Evolutionary conservation across 2,888 invertebrate species (phyloP).

Genomic region (Corythucha ciliata): DNA sequence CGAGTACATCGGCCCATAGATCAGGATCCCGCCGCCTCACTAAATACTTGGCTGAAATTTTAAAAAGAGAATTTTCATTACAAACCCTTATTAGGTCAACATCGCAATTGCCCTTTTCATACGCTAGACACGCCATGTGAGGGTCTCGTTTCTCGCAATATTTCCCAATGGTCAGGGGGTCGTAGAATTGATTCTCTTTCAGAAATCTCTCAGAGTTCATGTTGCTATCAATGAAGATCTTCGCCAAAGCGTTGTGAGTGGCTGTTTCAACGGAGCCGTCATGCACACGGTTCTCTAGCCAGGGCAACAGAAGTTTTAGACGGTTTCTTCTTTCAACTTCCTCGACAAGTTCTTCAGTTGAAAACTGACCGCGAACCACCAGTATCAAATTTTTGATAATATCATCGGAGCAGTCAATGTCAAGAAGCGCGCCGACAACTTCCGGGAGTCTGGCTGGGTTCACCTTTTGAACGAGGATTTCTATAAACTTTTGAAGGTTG

Average conservation of each 20-base stretch:
- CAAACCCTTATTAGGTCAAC: constrained; percentile 95
- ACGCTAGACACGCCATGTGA: constrained; percentile 95
- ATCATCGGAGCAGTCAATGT: constrained; percentile 97
- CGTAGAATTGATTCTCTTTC: constrained; percentile 74
- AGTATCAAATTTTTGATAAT: constrained; percentile 97
- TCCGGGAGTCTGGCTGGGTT: constrained; percentile 94
- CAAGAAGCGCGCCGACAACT: constrained; percentile 91
- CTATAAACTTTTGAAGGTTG: constrained; percentile 86
- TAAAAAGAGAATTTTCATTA: constrained; percentile 59
- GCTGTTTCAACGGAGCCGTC: constrained; percentile 95
- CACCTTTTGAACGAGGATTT: constrained; percentile 58
- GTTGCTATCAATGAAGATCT: constrained; percentile 99
- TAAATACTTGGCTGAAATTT: constrained; percentile 63
- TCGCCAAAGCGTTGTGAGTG: constrained; percentile 96
- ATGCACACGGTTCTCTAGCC: constrained; percentile 93
- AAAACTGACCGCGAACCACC: constrained; percentile 97
- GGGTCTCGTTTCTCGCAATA: constrained; percentile 99
- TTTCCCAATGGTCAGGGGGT: constrained; percentile 89
- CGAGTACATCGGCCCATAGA: constrained; percentile 89
- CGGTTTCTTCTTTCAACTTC: constrained; percentile 91
- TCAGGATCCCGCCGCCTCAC: constrained; percentile 89
- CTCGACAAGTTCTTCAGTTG: constrained; percentile 95
- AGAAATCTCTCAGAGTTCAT: constrained; percentile 97
- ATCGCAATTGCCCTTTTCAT: constrained; percentile 96
- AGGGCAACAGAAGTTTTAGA: constrained; percentile 84